Conservation (phyloP, 2,888 invertebrate species). For the Empis stercorea region DNA sequence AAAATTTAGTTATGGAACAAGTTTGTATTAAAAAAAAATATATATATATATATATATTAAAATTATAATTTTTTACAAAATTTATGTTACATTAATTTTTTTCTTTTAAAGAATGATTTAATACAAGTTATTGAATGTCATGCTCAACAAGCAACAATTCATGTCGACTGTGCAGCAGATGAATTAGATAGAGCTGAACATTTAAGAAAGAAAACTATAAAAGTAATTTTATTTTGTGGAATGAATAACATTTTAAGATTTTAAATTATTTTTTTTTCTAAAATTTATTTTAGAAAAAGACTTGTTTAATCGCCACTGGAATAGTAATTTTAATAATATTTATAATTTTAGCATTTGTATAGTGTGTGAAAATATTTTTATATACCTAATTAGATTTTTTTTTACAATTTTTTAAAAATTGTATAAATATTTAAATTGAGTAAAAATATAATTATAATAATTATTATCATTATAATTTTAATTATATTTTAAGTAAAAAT, state of each 20-base stretch:
- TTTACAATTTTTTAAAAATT: too few relatives aligned
- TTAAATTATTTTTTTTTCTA: background rate
- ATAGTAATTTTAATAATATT: slow-evolving; percentile 9
- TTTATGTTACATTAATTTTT: too few relatives aligned
- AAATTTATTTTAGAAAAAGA: slow-evolving; percentile 12
- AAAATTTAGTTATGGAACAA: slow-evolving; percentile 34
- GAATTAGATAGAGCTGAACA: slow-evolving; percentile 21
- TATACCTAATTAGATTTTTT: too few relatives aligned
- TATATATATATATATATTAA: too few relatives aligned
- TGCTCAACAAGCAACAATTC: slow-evolving; percentile 30
- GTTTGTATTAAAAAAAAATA: too few relatives aligned
- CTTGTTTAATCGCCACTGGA: slow-evolving; percentile 6
- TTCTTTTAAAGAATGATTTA: slow-evolving; percentile 24
- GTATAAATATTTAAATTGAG: too few relatives aligned
- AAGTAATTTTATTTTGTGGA: slow-evolving; percentile 13
- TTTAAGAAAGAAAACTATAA: slow-evolving; percentile 18
- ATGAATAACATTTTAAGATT: background rate
- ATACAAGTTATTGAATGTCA: slow-evolving; percentile 35
- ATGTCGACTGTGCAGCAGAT: slow-evolving; percentile 31
- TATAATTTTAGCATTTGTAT: slow-evolving; percentile 5
- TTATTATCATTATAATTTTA: too few relatives aligned
- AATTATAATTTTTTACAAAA: too few relatives aligned
- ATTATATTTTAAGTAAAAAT: too few relatives aligned
- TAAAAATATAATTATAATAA: too few relatives aligned
- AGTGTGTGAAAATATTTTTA: too few relatives aligned